These are phyloP conservation scores for Delichon dasypus DNA, from an alignment of 2,797 vertebrate species.

Conservation along the genomic window DNA sequence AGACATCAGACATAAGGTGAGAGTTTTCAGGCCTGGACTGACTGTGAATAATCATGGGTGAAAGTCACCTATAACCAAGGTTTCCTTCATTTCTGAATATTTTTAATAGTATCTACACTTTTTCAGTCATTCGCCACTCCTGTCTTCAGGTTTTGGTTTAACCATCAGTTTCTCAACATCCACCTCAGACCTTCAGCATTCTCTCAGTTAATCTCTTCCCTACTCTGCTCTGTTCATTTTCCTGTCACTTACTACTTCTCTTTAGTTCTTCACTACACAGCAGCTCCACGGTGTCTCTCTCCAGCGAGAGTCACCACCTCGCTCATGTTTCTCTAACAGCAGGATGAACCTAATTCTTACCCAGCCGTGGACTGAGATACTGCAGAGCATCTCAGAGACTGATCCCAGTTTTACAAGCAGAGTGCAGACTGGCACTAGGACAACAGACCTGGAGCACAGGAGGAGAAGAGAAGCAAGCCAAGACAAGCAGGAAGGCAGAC, in stretches of 20 bases:
- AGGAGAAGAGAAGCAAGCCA: background rate
- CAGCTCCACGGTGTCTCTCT: background rate
- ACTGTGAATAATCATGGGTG: background rate
- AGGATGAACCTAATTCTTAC: background rate
- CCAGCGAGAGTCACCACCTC: background rate
- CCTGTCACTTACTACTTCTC: background rate
- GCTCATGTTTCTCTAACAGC: fast-evolving
- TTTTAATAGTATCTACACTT: background rate
- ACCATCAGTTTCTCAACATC: background rate
- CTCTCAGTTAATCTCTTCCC: background rate
- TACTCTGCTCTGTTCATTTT: background rate
- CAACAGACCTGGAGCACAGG: background rate
- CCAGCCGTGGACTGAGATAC: background rate
- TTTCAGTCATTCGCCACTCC: fast-evolving
- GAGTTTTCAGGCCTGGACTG: background rate
- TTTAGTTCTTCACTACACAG: background rate
- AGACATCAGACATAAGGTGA: background rate
- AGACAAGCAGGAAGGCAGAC: background rate
- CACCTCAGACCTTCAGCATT: background rate
- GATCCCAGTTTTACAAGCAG: background rate
- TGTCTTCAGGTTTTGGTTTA: background rate
- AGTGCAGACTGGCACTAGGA: background rate
- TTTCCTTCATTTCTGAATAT: background rate
- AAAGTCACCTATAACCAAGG: background rate
- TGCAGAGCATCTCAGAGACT: background rate